Percentiles rank a stretch among this genome's conserved stretches.
Conservation (phyloP, 2,888 invertebrate species). For the Drosophila mulleri region DNA sequence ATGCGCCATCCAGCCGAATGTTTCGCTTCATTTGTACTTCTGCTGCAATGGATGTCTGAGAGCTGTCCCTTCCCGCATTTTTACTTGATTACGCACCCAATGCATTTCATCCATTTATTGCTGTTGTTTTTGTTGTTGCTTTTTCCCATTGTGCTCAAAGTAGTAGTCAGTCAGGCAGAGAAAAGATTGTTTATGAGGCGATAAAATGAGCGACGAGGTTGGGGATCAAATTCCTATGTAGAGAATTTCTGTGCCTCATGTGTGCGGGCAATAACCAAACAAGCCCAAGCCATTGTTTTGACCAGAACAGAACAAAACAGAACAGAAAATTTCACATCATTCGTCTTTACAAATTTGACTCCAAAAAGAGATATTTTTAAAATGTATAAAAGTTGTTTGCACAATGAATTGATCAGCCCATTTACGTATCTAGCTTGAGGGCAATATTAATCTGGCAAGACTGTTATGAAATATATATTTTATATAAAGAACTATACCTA, state of each 20-base stretch:
- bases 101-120: conserved; percentile 36
- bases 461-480: too few relatives aligned
- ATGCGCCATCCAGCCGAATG: conserved; percentile 23
- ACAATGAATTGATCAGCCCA: background rate
- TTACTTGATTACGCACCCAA: conserved; percentile 44
- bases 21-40: conserved; percentile 42
- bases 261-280: conserved; percentile 29
- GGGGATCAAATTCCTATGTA: conserved; percentile 39
- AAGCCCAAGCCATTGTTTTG: conserved; percentile 44
- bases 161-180: conserved; percentile 27
- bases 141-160: conserved; percentile 30
- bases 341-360: background rate
- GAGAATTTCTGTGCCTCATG: conserved; percentile 26
- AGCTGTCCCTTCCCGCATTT: conserved; percentile 34
- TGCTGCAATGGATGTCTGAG: conserved; percentile 17
- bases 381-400: background rate
- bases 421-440: background rate
- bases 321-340: conserved; percentile 14
- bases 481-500: too few relatives aligned
- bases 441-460: too few relatives aligned
- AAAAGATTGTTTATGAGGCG: conserved; percentile 56
- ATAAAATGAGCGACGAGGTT: conserved; percentile 41
- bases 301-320: conserved; percentile 23
- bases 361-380: background rate
- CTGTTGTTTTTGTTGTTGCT: conserved; percentile 18